phyloP scores from a whole-genome alignment of 2,888 invertebrate genomes.

The Amphipoea oculea region DNA sequence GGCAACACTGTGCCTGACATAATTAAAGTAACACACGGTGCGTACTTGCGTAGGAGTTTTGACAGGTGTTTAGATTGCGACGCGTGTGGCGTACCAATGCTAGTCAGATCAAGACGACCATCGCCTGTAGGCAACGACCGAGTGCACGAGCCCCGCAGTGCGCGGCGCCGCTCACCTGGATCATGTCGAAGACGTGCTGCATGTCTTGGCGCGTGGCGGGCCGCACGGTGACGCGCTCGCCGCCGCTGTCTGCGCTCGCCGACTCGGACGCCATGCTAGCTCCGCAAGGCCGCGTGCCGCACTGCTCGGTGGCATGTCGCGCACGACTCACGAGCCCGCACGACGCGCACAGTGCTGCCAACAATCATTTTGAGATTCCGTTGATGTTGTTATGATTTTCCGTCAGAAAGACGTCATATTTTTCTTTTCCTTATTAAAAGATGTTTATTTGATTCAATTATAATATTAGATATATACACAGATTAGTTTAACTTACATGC shows the following conservation, averaged over 20 bases:
- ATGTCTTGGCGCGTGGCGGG: slow-evolving; percentile 76
- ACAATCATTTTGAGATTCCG: not conserved
- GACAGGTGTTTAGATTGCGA: slow-evolving; percentile 15
- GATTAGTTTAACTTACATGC: not conserved
- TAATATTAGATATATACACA: not conserved
- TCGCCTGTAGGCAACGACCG: not conserved
- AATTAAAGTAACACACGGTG: not conserved
- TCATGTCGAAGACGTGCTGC: slow-evolving; percentile 75
- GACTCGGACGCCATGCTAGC: slow-evolving; percentile 21
- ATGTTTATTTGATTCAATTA: not conserved
- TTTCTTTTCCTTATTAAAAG: no score
- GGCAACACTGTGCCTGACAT: slow-evolving; percentile 19
- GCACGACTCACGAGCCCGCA: not conserved
- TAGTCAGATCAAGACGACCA: not conserved
- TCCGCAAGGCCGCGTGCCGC: not conserved
- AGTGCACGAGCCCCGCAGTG: not conserved
- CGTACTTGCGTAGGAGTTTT: slow-evolving; percentile 18
- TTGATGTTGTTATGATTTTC: not conserved
- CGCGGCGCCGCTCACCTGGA: slow-evolving; percentile 73
- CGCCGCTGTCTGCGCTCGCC: not conserved
- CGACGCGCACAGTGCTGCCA: slow-evolving; percentile 12
- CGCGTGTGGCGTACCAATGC: not conserved
- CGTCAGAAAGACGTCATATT: not conserved
- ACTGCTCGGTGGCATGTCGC: slow-evolving; percentile 10
- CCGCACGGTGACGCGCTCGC: slow-evolving; percentile 70